Percentiles rank a stretch among this genome's conserved stretches.
Conservation (phyloP, 2,888 invertebrate species). For the Cataglyphis albicans region DNA sequence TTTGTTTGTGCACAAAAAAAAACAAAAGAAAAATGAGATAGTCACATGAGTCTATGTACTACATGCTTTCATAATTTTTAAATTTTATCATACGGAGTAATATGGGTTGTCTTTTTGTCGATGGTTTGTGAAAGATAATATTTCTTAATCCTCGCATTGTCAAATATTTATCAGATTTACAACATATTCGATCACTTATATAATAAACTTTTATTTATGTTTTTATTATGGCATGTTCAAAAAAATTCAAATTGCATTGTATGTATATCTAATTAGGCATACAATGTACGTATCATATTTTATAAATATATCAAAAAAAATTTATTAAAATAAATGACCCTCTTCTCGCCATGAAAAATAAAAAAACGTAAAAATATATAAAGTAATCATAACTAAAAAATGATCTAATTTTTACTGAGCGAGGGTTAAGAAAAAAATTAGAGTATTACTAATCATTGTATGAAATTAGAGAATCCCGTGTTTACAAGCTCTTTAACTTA, state of each 20-base stretch:
- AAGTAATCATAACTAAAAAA: neutral
- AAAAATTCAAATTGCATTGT: neutral
- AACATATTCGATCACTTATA: neutral
- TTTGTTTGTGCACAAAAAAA: slow-evolving; percentile 6
- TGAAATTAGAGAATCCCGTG: slow-evolving; percentile 70
- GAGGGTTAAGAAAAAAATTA: slow-evolving; percentile 24
- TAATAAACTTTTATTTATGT: slow-evolving; percentile 4
- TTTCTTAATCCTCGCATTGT: slow-evolving; percentile 5
- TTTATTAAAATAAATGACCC: neutral
- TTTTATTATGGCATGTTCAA: neutral
- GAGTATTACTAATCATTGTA: neutral
- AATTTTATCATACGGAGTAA: neutral
- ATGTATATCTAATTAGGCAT: neutral
- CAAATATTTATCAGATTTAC: neutral
- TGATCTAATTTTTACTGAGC: slow-evolving; percentile 14
- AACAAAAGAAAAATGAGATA: neutral
- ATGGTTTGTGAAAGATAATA: slow-evolving; percentile 16
- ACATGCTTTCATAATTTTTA: neutral
- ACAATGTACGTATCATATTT: neutral
- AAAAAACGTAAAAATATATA: neutral
- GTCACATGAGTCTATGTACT: neutral
- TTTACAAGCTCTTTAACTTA: slow-evolving; percentile 81
- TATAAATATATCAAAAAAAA: neutral
- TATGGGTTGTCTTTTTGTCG: neutral
- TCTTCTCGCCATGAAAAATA: neutral